These are phyloP conservation scores for Myathropa florea DNA, from an alignment of 2,888 invertebrate species.

Conservation along the genomic window DNA sequence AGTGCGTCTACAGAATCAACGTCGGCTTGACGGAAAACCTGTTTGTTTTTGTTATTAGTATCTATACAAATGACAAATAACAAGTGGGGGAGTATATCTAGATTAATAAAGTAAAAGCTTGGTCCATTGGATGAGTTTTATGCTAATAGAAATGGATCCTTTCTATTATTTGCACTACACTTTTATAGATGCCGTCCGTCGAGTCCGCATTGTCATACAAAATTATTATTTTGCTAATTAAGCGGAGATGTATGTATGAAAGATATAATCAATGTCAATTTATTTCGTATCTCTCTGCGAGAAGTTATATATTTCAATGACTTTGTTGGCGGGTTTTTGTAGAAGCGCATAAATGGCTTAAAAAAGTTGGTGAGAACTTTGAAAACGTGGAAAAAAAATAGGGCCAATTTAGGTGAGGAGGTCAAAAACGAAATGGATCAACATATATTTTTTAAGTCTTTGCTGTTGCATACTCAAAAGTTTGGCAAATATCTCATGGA, in stretches of 20 bases:
- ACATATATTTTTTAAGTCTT: no score
- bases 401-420: no score
- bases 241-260: not conserved
- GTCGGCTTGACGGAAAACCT: constrained; percentile 6
- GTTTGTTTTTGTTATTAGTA: constrained; percentile 20
- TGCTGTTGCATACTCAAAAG: no score
- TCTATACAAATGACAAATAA: constrained; percentile 31
- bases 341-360: no score
- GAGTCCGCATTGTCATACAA: not conserved
- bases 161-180: constrained; percentile 24
- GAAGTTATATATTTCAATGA: not conserved
- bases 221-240: constrained; percentile 10
- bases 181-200: not conserved
- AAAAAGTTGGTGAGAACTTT: not conserved
- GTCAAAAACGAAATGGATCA: no score
- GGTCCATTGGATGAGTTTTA: constrained; percentile 32
- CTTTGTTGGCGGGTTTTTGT: not conserved
- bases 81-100: constrained; percentile 26
- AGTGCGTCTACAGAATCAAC: not conserved
- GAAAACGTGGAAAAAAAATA: no score
- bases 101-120: constrained; percentile 27
- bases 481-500: no score
- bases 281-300: not conserved
- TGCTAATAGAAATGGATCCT: constrained; percentile 13
- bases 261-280: constrained; percentile 4